phyloP scores from a whole-genome alignment of 2,888 invertebrate genomes.

The Asteroscopus sphinx region DNA sequence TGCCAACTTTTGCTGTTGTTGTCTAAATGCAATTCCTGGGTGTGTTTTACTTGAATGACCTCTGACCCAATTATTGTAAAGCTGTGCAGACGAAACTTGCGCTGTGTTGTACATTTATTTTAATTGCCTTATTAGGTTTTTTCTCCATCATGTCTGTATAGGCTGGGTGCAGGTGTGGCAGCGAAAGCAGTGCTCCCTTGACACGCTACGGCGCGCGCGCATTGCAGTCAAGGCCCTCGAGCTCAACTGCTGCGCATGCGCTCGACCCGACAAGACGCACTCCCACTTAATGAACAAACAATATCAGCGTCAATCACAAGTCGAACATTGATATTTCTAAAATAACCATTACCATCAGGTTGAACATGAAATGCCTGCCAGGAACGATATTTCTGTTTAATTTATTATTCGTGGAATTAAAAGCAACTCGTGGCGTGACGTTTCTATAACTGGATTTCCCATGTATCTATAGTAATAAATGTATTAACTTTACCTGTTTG shows the following conservation, averaged over 20 bases:
- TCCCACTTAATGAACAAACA: constrained; percentile 72
- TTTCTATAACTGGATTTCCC: constrained; percentile 43
- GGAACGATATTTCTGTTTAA: constrained; percentile 4
- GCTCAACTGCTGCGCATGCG: constrained; percentile 73
- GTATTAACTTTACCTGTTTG: constrained; percentile 48
- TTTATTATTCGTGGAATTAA: constrained; percentile 26
- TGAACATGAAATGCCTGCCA: constrained; percentile 11
- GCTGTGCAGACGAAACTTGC: constrained; percentile 27
- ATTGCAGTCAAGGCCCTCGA: constrained; percentile 88
- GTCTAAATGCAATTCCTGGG: constrained; percentile 9
- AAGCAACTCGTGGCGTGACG: constrained; percentile 21
- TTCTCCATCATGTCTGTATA: constrained; percentile 64
- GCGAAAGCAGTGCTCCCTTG: constrained; percentile 90
- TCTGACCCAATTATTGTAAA: constrained; percentile 30
- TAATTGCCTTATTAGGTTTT: constrained; percentile 65
- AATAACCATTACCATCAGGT: constrained; percentile 15
- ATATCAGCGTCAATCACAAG: constrained; percentile 57
- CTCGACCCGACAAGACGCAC: constrained; percentile 66
- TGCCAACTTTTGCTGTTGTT: constrained; percentile 23
- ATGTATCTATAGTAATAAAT: constrained; percentile 23
- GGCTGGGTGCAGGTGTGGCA: constrained; percentile 81
- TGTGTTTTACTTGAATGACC: constrained; percentile 14
- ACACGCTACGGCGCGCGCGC: constrained; percentile 88
- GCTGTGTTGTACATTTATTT: constrained; percentile 36
- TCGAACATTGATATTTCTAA: constrained; percentile 45